Percentiles rank a stretch among this genome's conserved stretches.
Evolutionary conservation across 2,888 invertebrate species (phyloP).

Genomic region (Drosophila demipolita): DNA sequence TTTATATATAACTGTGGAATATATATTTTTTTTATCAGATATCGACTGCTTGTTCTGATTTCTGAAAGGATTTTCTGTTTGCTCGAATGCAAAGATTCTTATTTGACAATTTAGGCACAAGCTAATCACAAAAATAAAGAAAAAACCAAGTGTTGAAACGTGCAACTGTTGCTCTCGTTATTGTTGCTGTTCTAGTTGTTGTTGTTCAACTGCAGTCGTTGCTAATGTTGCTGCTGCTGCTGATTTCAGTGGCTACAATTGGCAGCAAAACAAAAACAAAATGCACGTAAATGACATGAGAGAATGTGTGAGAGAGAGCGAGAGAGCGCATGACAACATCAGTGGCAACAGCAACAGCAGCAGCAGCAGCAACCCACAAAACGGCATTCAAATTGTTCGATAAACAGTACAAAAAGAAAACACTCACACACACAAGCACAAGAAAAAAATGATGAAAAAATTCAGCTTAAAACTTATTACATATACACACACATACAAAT

Average conservation of each 20-base stretch:
- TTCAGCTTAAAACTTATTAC: slow-evolving; percentile 34
- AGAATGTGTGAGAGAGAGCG: slow-evolving; percentile 28
- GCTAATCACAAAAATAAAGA: background rate
- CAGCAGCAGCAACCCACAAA: slow-evolving; percentile 33
- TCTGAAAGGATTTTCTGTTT: slow-evolving; percentile 37
- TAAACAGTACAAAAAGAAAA: slow-evolving; percentile 42
- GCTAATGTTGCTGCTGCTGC: slow-evolving; percentile 9
- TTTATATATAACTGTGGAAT: slow-evolving; percentile 16
- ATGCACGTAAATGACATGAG: slow-evolving; percentile 34
- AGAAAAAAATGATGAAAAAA: slow-evolving; percentile 13
- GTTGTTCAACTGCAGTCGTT: slow-evolving; percentile 16
- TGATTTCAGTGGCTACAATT: slow-evolving; percentile 30
- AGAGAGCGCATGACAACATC: slow-evolving; percentile 64
- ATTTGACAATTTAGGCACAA: slow-evolving; percentile 41
- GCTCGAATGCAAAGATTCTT: slow-evolving; percentile 4
- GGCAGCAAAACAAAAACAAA: slow-evolving; percentile 71
- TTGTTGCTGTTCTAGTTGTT: slow-evolving; percentile 6
- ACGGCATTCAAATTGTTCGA: slow-evolving; percentile 49
- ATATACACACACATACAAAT: slow-evolving; percentile 9
- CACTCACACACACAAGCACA: slow-evolving; percentile 15
- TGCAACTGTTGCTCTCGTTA: slow-evolving; percentile 50
- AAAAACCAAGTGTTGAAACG: background rate
- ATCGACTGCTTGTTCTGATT: slow-evolving; percentile 35
- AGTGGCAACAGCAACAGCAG: slow-evolving; percentile 25
- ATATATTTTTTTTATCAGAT: slow-evolving; percentile 32